A percentile compares a stretch with the other conserved stretches of the same genome.
Evolutionary conservation across 2,888 invertebrate species (phyloP).

Genomic region (Blomia tropicalis): DNA sequence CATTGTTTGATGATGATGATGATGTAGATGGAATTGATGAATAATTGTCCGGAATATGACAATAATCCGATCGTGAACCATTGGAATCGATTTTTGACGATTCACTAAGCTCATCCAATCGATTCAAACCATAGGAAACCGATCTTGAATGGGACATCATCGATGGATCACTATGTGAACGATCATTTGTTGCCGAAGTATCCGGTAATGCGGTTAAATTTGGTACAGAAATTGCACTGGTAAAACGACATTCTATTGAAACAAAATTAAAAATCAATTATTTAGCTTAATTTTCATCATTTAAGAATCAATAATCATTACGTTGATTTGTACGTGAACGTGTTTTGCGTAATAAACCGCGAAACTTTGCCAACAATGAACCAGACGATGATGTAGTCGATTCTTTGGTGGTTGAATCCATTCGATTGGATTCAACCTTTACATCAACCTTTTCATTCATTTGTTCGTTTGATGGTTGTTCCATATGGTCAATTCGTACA

Average conservation of each 20-base stretch:
- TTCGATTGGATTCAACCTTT: too few relatives aligned
- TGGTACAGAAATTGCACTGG: neutral
- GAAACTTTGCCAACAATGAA: too few relatives aligned
- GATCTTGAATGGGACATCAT: neutral
- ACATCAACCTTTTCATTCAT: too few relatives aligned
- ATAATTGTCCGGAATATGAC: neutral
- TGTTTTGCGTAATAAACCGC: too few relatives aligned
- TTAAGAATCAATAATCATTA: neutral
- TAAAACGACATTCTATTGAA: neutral
- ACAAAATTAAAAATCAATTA: neutral
- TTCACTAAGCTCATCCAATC: neutral
- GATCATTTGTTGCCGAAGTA: neutral
- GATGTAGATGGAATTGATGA: neutral
- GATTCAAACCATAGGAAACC: neutral
- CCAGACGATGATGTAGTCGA: too few relatives aligned
- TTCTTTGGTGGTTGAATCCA: too few relatives aligned
- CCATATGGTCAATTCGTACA: too few relatives aligned
- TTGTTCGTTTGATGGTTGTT: too few relatives aligned
- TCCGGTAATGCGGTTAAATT: neutral
- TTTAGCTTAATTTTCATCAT: neutral
- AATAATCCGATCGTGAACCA: neutral
- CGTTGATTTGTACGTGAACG: neutral
- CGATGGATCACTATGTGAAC: neutral
- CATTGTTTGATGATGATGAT: neutral
- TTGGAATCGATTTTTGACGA: neutral